Percentiles rank a stretch among this genome's conserved stretches.
phyloP scores from a whole-genome alignment of 1,140 invertebrate genomes.

The Saccostrea cuccullata region DNA sequence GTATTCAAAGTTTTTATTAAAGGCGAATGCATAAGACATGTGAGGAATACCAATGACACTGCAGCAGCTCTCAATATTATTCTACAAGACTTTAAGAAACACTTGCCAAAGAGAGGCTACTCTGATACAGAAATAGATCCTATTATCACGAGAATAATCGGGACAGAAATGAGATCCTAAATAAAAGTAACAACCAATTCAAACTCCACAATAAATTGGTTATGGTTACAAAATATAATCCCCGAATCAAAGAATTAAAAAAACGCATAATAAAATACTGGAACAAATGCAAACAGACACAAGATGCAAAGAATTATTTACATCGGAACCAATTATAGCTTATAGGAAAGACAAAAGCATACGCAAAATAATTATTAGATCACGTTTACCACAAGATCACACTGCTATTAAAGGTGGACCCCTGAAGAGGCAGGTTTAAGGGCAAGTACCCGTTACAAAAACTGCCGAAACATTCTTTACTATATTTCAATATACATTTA shows the following conservation, averaged over 20 bases:
- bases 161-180: not conserved
- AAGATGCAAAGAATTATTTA: conserved; percentile 6
- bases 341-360: not conserved
- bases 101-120: conserved; percentile 12
- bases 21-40: not conserved
- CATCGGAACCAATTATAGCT: not conserved
- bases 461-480: not conserved
- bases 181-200: not conserved
- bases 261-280: conserved; percentile 38
- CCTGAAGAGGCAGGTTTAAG: not conserved
- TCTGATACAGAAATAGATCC: conserved; percentile 31
- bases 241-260: not conserved
- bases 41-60: conserved; percentile 9
- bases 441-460: not conserved
- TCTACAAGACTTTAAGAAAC: conserved; percentile 25
- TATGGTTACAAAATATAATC: conserved; percentile 38
- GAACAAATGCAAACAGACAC: not conserved
- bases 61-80: not conserved
- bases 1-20: conserved; percentile 39
- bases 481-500: not conserved
- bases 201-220: not conserved
- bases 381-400: not conserved
- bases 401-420: not conserved
- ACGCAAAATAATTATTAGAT: not conserved
- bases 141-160: not conserved